Evolutionary conservation across 2,888 invertebrate genomes (phyloP), one percentile per base, ranked within the genome.

Genomic region (Hemithea aestivaria): DNA sequence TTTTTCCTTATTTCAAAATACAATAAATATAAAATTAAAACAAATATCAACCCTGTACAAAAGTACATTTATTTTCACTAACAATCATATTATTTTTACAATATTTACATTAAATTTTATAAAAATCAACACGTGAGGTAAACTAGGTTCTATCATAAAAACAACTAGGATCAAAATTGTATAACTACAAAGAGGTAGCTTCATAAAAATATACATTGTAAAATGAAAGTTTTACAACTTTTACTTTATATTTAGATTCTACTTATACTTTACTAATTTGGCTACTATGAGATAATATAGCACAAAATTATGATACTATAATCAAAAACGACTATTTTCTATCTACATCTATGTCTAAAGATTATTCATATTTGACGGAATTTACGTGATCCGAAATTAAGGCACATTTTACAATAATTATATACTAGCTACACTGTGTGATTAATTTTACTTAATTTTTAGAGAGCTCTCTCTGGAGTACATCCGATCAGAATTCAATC

Each of bases 221-320:
- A 25, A 40, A 56, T 54, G 54, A 62, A 56, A 56, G 51, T 58
- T 54, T 56, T 65, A 66, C 56, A 58, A 60, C 52, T 58, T 60
- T 58, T 59, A 58, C 56, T 51, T 46, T 38, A 53, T 31, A 29
- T 26, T 10, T n/a, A 39, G 27, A 30, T 38, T 24, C 34, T 16
- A 16, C 16, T 16, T 21, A n/a, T n/a, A n/a, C n/a, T 22, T 29
- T 21, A 25, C 25, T 8, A 8, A 10, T 25, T 25, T 6, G 9
- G 6, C 9, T 25, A 16, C 16, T 16, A 4, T 16, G 2, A 16
- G 2, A 5, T 16, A 16, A 16, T n/a, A n/a, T n/a, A n/a, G n/a
- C n/a, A n/a, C n/a, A n/a, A n/a, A n/a, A n/a, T n/a, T n/a, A n/a
- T n/a, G n/a, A n/a, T n/a, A n/a, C n/a, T n/a, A n/a, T n/a, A n/a